phyloP scores from a whole-genome alignment of 2,888 invertebrate genomes.

The Onthophagus sagittarius region DNA sequence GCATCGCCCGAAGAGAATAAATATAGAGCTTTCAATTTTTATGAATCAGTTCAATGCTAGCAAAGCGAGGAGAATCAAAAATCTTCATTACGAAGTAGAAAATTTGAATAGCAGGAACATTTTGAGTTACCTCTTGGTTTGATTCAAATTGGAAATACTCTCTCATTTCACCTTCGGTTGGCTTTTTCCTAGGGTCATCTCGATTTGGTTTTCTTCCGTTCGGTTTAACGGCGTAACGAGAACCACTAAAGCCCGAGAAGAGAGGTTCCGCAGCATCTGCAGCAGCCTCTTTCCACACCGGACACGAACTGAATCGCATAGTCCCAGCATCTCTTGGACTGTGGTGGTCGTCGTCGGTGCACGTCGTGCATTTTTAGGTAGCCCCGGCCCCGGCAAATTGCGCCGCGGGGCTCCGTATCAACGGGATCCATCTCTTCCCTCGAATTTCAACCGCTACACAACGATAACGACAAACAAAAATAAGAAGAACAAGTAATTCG shows the following conservation, averaged over 20 bases:
- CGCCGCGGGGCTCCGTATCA: not conserved
- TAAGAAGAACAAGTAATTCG: too few relatives aligned
- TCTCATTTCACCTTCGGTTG: too few relatives aligned
- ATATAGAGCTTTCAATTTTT: not conserved
- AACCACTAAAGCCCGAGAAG: not conserved
- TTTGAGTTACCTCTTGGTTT: too few relatives aligned
- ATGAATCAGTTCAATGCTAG: too few relatives aligned
- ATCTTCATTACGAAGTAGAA: too few relatives aligned
- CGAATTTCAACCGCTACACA: not conserved
- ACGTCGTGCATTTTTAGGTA: not conserved
- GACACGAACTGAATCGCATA: not conserved
- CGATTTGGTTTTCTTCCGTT: too few relatives aligned
- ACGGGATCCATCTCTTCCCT: not conserved
- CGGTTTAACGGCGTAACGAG: not conserved
- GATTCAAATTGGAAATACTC: too few relatives aligned
- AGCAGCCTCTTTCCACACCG: not conserved
- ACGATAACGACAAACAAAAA: not conserved
- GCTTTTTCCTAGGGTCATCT: too few relatives aligned
- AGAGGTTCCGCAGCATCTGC: not conserved
- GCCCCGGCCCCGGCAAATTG: not conserved
- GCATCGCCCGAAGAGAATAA: not conserved
- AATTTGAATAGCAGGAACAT: too few relatives aligned
- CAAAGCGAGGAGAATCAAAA: too few relatives aligned
- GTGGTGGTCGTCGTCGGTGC: not conserved
- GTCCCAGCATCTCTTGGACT: not conserved